Evolutionary conservation across 37 sponge, comb jelly and placozoan genomes (phyloP), one percentile per base, ranked within the genome.

Genomic region (Tethya wilhelma): DNA sequence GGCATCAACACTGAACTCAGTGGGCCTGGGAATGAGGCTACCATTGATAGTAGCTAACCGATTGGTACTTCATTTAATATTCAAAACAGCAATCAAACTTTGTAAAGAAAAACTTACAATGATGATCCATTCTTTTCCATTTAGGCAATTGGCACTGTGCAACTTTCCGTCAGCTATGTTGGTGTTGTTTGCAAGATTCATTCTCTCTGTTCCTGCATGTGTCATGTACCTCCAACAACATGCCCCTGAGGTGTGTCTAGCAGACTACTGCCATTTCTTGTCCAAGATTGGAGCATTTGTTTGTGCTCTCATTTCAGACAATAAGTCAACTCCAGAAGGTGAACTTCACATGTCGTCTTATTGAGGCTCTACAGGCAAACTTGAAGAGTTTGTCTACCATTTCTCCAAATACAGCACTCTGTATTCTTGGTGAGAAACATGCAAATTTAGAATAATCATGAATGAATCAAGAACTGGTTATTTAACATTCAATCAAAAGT

Each of bases 171-270:
- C 44, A 46, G 43, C 64, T 26, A 89, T 89, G 89, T 33, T 90
- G 63, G 44, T 60, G 9, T 11, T 64, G 38, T 90, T 90, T 49
- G 44, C 44, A 9, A 23, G 5, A 38, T 56, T 59, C 26, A 49
- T 90, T 8, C 62, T 90, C 44, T 77, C 82, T 49, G 82, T 81
- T 17, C 91, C 91, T 33, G 91, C 73, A 9, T 46, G 42, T 20
- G 62, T 90, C 9, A 33, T 82, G 25, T 74, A 86, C 39, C 44
- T 90, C 25, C 69, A 90, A 25, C 80, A 70, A 4, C 67, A 77
- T 2, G 69, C 81, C 25, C 86, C 86, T 64, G 86, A 90, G 77
- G 91, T 90, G 43, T 32, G 79, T 25, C 23, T 31, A 4, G 44
- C 64, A 42, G n/a, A n/a, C n/a, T n/a, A n/a, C n/a, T n/a, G n/a